Evolutionary conservation across 1,140 invertebrate genomes (phyloP).

Genomic region (Ylistrum balloti): DNA sequence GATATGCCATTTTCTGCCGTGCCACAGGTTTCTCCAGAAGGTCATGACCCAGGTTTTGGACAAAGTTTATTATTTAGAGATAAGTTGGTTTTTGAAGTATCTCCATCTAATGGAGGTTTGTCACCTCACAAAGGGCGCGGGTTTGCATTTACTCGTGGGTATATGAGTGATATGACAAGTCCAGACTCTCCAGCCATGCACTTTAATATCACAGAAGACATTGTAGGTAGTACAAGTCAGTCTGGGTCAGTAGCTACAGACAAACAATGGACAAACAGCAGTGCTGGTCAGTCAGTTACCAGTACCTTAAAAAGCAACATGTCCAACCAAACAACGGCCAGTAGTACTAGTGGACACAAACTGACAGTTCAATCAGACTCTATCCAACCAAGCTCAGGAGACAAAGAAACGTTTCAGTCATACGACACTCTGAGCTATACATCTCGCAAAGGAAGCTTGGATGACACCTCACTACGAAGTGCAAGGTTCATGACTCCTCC

Average conservation of each 20-base stretch:
- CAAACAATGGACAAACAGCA: not conserved
- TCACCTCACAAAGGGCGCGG: conserved; percentile 67
- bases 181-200: conserved; percentile 74
- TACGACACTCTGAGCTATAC: not conserved
- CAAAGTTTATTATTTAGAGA: conserved; percentile 95
- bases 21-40: conserved; percentile 80
- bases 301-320: not conserved
- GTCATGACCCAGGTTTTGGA: conserved; percentile 92
- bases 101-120: conserved; percentile 57
- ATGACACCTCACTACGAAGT: not conserved
- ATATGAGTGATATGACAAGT: conserved; percentile 78
- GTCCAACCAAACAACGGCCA: not conserved
- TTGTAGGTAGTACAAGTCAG: conserved; percentile 21
- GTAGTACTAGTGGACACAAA: not conserved
- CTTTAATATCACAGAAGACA: conserved; percentile 66
- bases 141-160: conserved; percentile 77
- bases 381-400: not conserved
- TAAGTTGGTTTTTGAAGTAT: conserved; percentile 94
- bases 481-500: not conserved
- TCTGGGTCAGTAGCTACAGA: conserved; percentile 23
- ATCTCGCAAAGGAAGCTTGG: conserved; percentile 52
- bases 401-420: not conserved
- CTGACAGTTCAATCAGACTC: not conserved
- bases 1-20: conserved; percentile 71
- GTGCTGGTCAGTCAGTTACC: conserved; percentile 30